phyloP scores from a whole-genome alignment of 2,797 vertebrate species.

The Rhabdophis nuchalis region DNA sequence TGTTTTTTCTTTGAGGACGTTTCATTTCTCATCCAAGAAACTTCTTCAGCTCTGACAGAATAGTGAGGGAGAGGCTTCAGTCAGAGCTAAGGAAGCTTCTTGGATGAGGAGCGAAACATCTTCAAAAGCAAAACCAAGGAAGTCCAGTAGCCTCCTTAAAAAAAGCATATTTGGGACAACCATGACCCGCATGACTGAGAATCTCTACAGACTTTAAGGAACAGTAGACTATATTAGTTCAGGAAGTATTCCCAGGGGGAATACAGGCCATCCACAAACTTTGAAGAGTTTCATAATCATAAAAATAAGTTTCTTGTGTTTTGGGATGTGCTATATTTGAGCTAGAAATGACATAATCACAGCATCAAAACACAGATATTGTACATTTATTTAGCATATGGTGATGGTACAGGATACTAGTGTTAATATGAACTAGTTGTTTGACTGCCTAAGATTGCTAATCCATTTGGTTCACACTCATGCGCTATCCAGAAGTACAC shows the following conservation, averaged over 20 bases:
- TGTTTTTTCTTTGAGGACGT: too few species aligned
- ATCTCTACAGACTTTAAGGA: too few species aligned
- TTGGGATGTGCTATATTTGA: not conserved
- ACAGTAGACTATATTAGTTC: not conserved
- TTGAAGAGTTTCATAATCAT: not conserved
- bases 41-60: too few species aligned
- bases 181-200: too few species aligned
- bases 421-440: not conserved
- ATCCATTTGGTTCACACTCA: not conserved
- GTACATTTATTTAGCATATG: not conserved
- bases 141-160: too few species aligned
- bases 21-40: too few species aligned
- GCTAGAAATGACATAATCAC: not conserved
- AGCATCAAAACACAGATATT: not conserved
- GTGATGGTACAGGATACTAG: not conserved
- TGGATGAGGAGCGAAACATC: too few species aligned
- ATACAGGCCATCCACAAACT: not conserved
- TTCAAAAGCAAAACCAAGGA: too few species aligned
- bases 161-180: too few species aligned
- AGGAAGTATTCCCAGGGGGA: not conserved
- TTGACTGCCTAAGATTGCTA: not conserved
- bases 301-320: not conserved
- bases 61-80: too few species aligned
- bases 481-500: not conserved
- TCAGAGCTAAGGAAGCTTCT: too few species aligned